A percentile compares a stretch with the other conserved stretches of the same genome.
Conservation (phyloP, 2,113 vertebrate genomes). For the Phylloscopus trochiloides region DNA sequence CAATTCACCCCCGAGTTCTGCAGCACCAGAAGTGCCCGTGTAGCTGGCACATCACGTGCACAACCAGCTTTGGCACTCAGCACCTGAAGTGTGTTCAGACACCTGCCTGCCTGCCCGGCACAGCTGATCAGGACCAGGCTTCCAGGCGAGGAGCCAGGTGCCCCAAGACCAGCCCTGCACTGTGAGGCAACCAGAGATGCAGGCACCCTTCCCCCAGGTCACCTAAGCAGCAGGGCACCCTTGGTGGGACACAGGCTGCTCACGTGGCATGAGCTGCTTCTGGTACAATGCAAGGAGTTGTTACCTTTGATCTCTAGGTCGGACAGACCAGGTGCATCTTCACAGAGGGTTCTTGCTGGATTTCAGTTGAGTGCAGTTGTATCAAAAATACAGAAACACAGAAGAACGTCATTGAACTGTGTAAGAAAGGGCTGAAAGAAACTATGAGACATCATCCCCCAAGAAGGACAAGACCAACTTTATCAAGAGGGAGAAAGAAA, state of each 20-base stretch:
- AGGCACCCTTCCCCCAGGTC: not conserved
- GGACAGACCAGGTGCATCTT: not conserved
- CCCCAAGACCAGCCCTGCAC: not conserved
- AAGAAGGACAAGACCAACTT: not conserved
- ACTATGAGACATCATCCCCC: not conserved
- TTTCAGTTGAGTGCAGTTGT: not conserved
- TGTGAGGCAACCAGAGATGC: not conserved
- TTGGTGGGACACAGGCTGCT: too few species aligned
- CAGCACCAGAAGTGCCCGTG: fast-evolving
- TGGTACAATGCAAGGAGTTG: not conserved
- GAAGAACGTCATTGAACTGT: fast-evolving
- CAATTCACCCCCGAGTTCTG: not conserved
- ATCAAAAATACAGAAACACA: not conserved
- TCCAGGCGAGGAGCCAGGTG: not conserved
- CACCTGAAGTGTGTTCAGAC: not conserved
- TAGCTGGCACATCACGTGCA: fast-evolving
- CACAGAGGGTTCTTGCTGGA: not conserved
- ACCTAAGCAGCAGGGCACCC: not conserved
- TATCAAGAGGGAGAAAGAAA: not conserved
- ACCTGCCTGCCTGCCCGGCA: fast-evolving
- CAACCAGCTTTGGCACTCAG: not conserved
- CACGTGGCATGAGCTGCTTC: fast-evolving
- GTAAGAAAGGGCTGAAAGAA: not conserved
- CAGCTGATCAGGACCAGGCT: not conserved
- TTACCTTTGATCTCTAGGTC: not conserved